Base-by-base conservation (phyloP, 2,888 invertebrate species). In the Agonum fuliginosum region DNA sequence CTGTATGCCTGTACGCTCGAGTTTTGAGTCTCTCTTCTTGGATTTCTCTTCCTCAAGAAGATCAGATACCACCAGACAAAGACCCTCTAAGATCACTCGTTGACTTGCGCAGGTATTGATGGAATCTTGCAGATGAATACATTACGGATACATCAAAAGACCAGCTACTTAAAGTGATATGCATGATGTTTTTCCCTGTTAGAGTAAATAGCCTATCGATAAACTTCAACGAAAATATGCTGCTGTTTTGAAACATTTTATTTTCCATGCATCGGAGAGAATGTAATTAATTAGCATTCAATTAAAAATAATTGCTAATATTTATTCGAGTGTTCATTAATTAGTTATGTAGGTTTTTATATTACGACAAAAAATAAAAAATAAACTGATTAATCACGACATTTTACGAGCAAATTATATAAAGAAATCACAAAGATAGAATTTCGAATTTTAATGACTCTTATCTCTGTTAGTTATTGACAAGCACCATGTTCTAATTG, bases 61-160 rank as follows among this genome's bases (percentile, higher is more conserved):
- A 71, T 71, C 71, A 71, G 71, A 71, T 71, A 71, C 37, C 14
- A 19, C 62, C 30, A 34, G 62, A 62, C 30, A 62, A 62, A 62
- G 62, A 20, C 46, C 48, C 30, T 48, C 48, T 71, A 30, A 48
- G 14, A 71, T 27, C 71, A 71, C 46, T 34, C 65, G 34, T 10
- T 71, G 46, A 48, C 71, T 24, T 71, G 19, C 14, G n/a, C 71
- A 46, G 48, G 48, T 71, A 48, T 71, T 71, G 71, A 71, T 71
- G 48, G 71, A 71, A 71, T 71, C 30, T 30, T 14, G 48, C 48
- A 48, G 30, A 27, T 71, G 71, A 48, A 71, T 48, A 71, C 71
- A 48, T 71, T 71, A 43, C 48, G 14, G 43, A 5, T 27, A 71
- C 71, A 17, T 46, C 30, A 48, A 48, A 65, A 48, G 46, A 43